phyloP scores from a whole-genome alignment of 2,888 invertebrate species.

The Elegia similella region DNA sequence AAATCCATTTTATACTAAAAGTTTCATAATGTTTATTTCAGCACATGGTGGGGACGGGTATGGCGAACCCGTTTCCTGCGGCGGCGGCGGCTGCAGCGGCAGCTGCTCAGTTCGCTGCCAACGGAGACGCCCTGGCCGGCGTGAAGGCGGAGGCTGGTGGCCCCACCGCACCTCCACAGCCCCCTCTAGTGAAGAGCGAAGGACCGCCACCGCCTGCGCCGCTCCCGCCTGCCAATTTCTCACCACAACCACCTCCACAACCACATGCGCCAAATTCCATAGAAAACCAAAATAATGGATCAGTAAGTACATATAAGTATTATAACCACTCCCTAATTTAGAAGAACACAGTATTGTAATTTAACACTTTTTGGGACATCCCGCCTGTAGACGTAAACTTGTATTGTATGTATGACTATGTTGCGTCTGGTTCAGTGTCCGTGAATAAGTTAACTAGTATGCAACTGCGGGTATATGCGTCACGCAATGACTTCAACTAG shows the following conservation, averaged over 20 bases:
- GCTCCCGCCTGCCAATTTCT: conserved; percentile 70
- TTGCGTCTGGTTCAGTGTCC: too few relatives aligned
- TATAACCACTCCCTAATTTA: too few relatives aligned
- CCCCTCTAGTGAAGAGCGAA: conserved; percentile 78
- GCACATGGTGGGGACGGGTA: conserved; percentile 97
- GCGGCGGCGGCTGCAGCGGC: conserved; percentile 84
- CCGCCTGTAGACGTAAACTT: too few relatives aligned
- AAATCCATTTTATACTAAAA: conserved; percentile 17
- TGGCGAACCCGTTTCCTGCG: conserved; percentile 87
- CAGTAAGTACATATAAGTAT: conserved; percentile 46
- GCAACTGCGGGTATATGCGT: too few relatives aligned
- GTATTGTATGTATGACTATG: too few relatives aligned
- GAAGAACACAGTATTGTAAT: too few relatives aligned
- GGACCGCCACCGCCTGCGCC: conserved; percentile 72
- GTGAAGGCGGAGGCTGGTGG: conserved; percentile 72
- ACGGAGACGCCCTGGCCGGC: conserved; percentile 78
- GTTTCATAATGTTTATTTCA: conserved; percentile 70
- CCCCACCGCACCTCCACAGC: conserved; percentile 62
- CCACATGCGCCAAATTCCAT: conserved; percentile 77
- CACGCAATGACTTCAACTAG: too few relatives aligned
- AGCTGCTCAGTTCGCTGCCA: conserved; percentile 81
- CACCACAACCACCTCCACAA: conserved; percentile 69
- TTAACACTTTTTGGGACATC: too few relatives aligned
- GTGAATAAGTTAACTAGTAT: too few relatives aligned
- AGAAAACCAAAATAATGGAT: conserved; percentile 80